Conservation (phyloP, 2,113 vertebrate genomes). For the Sus scrofa region T2T-Sscrofa CM000830.6:41523001-41523500, state of each 20-base stretch:
- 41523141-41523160: too few species aligned
- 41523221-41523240: too few species aligned
- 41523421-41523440: background rate
- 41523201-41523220: too few species aligned
- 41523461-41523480: background rate
- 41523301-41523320: background rate
- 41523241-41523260: background rate
- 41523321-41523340: conserved; percentile 15
- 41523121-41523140: too few species aligned
- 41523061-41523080: too few species aligned
- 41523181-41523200: too few species aligned
- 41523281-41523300: background rate
- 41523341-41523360: conserved; percentile 30
- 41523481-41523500: background rate
- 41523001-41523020: too few species aligned
- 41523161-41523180: too few species aligned
- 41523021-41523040: too few species aligned
- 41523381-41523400: conserved; percentile 20
- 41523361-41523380: background rate
- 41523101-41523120: too few species aligned
- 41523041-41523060: too few species aligned
- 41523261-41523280: background rate
- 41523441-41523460: background rate
- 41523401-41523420: conserved; percentile 32
- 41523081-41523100: too few species aligned